Conservation (phyloP, 2,888 invertebrate genomes). For the Ophion slaviceki region DNA sequence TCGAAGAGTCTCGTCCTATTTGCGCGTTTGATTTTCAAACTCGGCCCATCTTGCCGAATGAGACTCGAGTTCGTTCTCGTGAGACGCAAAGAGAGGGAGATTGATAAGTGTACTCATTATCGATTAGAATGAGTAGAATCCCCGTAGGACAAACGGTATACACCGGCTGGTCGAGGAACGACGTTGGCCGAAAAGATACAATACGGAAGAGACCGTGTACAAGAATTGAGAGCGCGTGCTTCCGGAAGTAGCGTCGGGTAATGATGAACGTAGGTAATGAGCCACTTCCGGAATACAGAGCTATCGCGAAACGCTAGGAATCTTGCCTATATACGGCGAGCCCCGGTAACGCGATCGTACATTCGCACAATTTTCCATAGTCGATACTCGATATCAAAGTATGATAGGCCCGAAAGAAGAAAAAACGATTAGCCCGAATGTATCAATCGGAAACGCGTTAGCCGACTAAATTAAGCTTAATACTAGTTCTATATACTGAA, state of each 20-base stretch:
- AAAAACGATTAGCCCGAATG: not conserved
- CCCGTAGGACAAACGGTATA: not conserved
- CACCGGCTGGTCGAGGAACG: not conserved
- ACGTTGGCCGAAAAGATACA: not conserved
- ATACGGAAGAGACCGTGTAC: not conserved
- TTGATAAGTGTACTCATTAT: not conserved
- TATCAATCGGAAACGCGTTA: not conserved
- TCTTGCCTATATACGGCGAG: not conserved
- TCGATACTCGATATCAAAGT: not conserved
- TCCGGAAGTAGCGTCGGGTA: no score
- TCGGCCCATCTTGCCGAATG: not conserved
- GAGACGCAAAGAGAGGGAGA: not conserved
- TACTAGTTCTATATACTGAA: not conserved
- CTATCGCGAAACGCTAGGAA: not conserved
- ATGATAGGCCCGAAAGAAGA: not conserved
- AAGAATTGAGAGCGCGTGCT: not conserved
- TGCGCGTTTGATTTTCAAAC: constrained; percentile 12
- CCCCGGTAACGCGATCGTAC: not conserved
- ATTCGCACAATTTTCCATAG: not conserved
- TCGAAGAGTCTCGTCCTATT: constrained; percentile 8
- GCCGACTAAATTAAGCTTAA: not conserved
- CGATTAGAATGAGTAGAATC: not conserved
- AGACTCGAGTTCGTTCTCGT: not conserved
- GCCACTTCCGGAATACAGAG: not conserved
- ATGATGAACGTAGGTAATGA: not conserved